A percentile compares a stretch with the other conserved stretches of the same genome.
Conservation (phyloP, 23 tunicate species). For the Phallusia fumigata region DNA sequence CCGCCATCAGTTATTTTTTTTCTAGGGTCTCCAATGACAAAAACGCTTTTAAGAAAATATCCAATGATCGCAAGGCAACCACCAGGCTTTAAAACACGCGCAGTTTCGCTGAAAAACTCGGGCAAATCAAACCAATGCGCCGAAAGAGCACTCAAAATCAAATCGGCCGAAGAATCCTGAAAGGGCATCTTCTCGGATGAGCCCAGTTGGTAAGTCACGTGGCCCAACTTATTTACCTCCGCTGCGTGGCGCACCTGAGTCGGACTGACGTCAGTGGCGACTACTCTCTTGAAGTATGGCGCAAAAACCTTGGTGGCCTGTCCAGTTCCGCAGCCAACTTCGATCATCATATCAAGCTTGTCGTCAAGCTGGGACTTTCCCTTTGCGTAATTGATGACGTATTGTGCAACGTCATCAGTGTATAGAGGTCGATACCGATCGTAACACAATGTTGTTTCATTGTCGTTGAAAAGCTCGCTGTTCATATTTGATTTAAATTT, state of each 20-base stretch:
- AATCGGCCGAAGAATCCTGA: constrained; percentile 41
- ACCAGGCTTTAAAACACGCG: constrained; percentile 59
- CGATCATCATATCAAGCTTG: constrained; percentile 40
- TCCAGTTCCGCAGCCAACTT: constrained; percentile 74
- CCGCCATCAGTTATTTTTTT: neutral
- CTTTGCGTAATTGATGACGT: neutral
- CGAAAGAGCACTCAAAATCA: constrained; percentile 59
- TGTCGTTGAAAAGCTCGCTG: too few species aligned
- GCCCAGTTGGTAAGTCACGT: constrained; percentile 40
- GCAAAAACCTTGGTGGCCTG: constrained; percentile 36
- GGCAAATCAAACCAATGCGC: constrained; percentile 76
- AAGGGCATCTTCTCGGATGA: constrained; percentile 42
- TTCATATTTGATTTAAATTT: too few species aligned
- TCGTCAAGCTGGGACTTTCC: neutral
- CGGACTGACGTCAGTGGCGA: constrained; percentile 46
- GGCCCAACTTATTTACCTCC: constrained; percentile 12
- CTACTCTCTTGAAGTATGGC: constrained; percentile 28
- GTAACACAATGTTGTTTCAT: neutral
- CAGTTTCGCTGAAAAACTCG: constrained; percentile 46
- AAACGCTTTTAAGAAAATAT: constrained; percentile 14
- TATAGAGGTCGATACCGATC: constrained; percentile 17
- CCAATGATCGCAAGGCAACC: constrained; percentile 70
- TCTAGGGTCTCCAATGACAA: neutral
- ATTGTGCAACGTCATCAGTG: constrained; percentile 19
- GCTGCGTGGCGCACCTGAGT: constrained; percentile 47